Conservation (phyloP, 2,113 vertebrate species). For the Tyrannus savana region DNA sequence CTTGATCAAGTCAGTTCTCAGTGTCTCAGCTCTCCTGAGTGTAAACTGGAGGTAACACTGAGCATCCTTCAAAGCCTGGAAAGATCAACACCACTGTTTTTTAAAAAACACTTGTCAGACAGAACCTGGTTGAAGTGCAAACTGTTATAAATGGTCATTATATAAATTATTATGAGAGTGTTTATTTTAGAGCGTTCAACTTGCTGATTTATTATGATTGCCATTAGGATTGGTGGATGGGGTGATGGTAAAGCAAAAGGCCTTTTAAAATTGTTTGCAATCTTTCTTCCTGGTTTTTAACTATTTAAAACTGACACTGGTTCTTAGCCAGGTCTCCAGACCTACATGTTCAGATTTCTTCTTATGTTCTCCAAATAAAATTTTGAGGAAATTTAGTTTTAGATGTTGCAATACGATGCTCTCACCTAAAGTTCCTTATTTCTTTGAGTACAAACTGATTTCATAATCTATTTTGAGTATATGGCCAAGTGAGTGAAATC, state of each 20-base stretch:
- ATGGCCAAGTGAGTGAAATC: neutral
- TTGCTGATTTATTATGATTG: neutral
- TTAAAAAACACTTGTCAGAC: fast-evolving
- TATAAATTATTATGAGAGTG: neutral
- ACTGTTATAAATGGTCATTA: neutral
- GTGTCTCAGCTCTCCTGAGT: neutral
- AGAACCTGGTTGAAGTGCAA: neutral
- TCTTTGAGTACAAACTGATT: neutral
- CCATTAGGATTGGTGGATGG: neutral
- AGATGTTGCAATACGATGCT: neutral
- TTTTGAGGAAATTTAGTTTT: neutral
- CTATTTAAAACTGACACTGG: neutral
- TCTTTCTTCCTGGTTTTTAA: neutral
- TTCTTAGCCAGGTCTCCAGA: neutral
- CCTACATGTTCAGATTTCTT: neutral
- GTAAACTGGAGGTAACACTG: neutral
- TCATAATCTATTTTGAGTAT: neutral
- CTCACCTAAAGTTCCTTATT: neutral
- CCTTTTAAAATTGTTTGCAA: neutral
- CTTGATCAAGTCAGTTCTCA: neutral
- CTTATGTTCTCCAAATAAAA: neutral
- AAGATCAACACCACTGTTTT: neutral
- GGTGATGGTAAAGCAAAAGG: neutral
- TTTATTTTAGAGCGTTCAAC: neutral
- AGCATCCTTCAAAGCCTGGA: neutral